Evolutionary conservation across 2,113 vertebrate genomes (phyloP).

Genomic region (Lasiurus borealis): DNA sequence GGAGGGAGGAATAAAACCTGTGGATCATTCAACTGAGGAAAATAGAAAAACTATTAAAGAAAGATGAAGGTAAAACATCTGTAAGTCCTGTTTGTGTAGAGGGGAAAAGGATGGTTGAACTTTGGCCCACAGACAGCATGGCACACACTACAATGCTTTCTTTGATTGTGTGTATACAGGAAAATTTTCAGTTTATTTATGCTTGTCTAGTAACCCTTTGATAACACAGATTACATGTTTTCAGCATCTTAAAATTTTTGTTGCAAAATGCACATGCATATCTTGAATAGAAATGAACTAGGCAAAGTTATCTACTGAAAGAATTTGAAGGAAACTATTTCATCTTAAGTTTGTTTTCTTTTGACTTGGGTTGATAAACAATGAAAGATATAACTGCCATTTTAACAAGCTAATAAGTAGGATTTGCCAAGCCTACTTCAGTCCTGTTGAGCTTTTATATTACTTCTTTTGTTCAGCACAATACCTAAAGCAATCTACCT

Average conservation of each 20-base stretch:
- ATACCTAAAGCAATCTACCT: not conserved
- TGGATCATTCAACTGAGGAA: conserved; percentile 74
- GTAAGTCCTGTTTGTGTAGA: conserved; percentile 59
- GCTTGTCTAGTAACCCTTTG: not conserved
- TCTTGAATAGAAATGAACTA: conserved; percentile 35
- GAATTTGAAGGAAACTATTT: conserved; percentile 16
- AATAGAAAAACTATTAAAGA: conserved; percentile 82
- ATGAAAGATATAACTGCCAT: not conserved
- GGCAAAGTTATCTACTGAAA: not conserved
- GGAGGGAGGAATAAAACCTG: conserved; percentile 13
- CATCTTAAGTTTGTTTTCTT: not conserved
- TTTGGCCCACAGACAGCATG: conserved; percentile 62
- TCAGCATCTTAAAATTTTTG: not conserved
- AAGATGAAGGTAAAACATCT: conserved; percentile 82
- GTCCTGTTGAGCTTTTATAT: not conserved
- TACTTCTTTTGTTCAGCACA: not conserved
- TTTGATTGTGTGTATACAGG: not conserved
- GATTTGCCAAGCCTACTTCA: not conserved
- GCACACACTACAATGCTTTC: conserved; percentile 63
- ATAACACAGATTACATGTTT: not conserved
- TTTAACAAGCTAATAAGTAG: not conserved
- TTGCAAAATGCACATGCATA: not conserved
- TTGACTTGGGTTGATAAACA: not conserved
- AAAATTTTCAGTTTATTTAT: not conserved
- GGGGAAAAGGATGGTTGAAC: conserved; percentile 71